Percentiles rank a stretch among this genome's conserved stretches.
Evolutionary conservation across 2,888 invertebrate species (phyloP).

Genomic region (Thymelicus lineola): DNA sequence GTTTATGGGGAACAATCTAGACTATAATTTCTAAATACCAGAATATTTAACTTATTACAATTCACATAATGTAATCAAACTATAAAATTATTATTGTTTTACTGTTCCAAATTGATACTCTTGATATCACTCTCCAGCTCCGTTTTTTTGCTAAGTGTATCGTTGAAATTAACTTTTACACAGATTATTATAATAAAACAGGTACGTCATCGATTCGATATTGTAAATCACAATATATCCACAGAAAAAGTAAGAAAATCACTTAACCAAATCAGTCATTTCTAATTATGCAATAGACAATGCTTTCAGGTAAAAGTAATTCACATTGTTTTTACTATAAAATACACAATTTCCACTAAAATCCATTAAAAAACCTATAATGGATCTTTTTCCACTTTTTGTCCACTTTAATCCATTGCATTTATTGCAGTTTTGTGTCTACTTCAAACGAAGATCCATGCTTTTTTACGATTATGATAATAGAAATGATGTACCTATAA

Average conservation of each 20-base stretch:
- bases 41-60: background rate
- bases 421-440: too few species aligned
- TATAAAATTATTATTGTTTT: background rate
- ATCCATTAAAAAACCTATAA: too few species aligned
- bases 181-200: conserved; percentile 4
- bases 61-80: background rate
- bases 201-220: conserved; percentile 25
- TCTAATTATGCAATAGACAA: conserved; percentile 43
- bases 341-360: too few species aligned
- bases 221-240: conserved; percentile 24
- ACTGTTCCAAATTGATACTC: background rate
- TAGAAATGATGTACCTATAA: too few species aligned
- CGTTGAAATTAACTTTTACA: background rate
- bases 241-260: conserved; percentile 46
- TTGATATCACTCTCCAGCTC: background rate
- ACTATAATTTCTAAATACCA: background rate
- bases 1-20: background rate
- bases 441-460: too few species aligned
- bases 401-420: too few species aligned
- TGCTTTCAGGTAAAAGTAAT: conserved; percentile 10
- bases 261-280: conserved; percentile 76
- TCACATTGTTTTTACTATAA: conserved; percentile 1
- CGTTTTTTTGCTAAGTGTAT: background rate
- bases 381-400: too few species aligned
- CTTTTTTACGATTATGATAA: too few species aligned